A percentile compares a stretch with the other conserved stretches of the same genome.
phyloP scores from a whole-genome alignment of 1,140 invertebrate species.

The Heliconius melpomene region DNA sequence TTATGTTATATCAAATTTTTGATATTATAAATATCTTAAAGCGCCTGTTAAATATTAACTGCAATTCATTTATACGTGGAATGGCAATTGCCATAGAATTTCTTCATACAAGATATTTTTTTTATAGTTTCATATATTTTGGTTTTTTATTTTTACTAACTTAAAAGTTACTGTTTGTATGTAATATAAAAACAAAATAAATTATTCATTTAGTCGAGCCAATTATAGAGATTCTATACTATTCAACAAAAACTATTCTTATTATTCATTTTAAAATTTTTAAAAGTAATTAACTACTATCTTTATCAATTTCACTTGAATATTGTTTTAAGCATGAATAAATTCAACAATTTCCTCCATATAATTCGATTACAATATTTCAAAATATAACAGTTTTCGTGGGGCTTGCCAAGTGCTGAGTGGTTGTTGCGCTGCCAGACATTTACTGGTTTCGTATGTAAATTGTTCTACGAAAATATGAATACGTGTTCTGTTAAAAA shows the following conservation, averaged over 20 bases:
- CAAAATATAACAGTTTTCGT: constrained; percentile 47
- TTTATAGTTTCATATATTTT: not conserved
- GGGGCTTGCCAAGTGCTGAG: constrained; percentile 47
- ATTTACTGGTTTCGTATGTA: constrained; percentile 39
- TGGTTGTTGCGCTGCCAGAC: constrained; percentile 54
- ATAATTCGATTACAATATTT: constrained; percentile 54
- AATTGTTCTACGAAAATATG: constrained; percentile 22
- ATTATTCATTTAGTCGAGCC: too few relatives aligned
- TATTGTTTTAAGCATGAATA: not conserved
- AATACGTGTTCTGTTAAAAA: constrained; percentile 9
- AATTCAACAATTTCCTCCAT: constrained; percentile 4
- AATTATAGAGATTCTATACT: too few relatives aligned
- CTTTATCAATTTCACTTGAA: not conserved
- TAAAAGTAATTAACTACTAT: not conserved
- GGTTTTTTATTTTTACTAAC: too few relatives aligned
- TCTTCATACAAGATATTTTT: not conserved
- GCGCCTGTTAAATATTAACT: not conserved
- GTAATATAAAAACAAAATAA: too few relatives aligned
- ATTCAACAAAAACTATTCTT: too few relatives aligned
- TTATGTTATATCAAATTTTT: not conserved
- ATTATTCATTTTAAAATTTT: too few relatives aligned
- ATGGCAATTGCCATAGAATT: not conserved
- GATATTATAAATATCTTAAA: not conserved
- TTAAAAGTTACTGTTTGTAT: too few relatives aligned
- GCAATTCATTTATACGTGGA: not conserved